phyloP scores from a whole-genome alignment of 2,888 invertebrate genomes.

The Zeuzera pyrina region DNA sequence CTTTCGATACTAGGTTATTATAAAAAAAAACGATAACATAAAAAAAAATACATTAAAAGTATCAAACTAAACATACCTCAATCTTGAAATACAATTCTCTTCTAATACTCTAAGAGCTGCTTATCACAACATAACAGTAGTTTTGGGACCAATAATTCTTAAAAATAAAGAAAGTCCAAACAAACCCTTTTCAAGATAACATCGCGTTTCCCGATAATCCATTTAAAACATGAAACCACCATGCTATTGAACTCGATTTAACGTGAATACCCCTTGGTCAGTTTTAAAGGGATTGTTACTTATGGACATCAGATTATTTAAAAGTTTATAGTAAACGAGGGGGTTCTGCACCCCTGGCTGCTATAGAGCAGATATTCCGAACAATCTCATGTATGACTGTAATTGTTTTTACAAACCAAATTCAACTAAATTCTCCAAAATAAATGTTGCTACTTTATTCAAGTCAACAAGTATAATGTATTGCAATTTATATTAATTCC shows the following conservation, averaged over 20 bases:
- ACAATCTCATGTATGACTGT: no score
- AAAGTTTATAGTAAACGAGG: constrained; percentile 48
- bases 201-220: constrained; percentile 53
- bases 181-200: constrained; percentile 38
- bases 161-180: constrained; percentile 52
- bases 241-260: constrained; percentile 45
- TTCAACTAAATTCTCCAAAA: no score
- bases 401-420: no score
- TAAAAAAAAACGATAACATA: no score
- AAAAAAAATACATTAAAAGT: no score
- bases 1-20: no score
- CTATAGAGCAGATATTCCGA: constrained; percentile 5
- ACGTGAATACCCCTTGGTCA: constrained; percentile 43
- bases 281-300: constrained; percentile 27
- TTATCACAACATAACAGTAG: constrained; percentile 43
- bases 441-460: no score
- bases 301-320: constrained; percentile 47
- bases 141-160: constrained; percentile 60
- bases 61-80: no score
- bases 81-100: no score
- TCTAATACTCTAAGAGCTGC: no score
- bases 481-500: no score
- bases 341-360: constrained; percentile 38
- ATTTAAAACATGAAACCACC: constrained; percentile 36
- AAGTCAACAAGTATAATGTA: no score